phyloP scores from a whole-genome alignment of 2,888 invertebrate species.

The Altica lythri region DNA sequence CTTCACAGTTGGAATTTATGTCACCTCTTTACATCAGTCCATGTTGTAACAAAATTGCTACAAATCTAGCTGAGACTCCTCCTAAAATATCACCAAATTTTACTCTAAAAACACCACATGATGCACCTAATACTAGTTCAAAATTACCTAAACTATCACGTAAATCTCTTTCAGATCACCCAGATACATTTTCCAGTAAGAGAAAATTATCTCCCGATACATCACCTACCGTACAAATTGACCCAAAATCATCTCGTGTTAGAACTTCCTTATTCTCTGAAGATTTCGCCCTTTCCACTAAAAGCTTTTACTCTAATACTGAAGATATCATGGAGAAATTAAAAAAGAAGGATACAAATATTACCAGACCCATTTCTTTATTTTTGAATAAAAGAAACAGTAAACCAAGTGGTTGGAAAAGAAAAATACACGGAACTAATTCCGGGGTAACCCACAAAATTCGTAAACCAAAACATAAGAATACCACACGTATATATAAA shows the following conservation, averaged over 20 bases:
- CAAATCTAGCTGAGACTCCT: slow-evolving; percentile 38
- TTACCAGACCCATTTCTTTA: too few relatives aligned
- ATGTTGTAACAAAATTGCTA: slow-evolving; percentile 13
- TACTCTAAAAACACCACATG: slow-evolving; percentile 54
- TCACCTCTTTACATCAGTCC: slow-evolving; percentile 44
- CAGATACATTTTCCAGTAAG: slow-evolving; percentile 35
- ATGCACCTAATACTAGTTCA: slow-evolving; percentile 45
- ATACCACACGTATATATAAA: slow-evolving; percentile 39
- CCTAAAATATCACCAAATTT: slow-evolving; percentile 47
- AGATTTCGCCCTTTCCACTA: slow-evolving; percentile 59
- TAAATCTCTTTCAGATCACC: slow-evolving; percentile 47
- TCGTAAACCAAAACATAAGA: slow-evolving; percentile 63
- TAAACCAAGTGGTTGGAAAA: too few relatives aligned
- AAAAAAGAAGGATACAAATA: too few relatives aligned
- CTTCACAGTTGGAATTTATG: slow-evolving; percentile 35
- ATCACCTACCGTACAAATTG: slow-evolving; percentile 39
- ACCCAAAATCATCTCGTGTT: slow-evolving; percentile 50
- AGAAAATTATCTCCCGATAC: slow-evolving; percentile 35
- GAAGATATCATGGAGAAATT: slow-evolving; percentile 35
- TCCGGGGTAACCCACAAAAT: slow-evolving; percentile 69
- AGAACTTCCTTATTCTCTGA: slow-evolving; percentile 54
- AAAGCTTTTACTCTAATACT: slow-evolving; percentile 63
- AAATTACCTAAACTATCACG: slow-evolving; percentile 49
- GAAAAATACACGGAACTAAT: too few relatives aligned
- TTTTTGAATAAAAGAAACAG: slow-evolving; percentile 17